Percentiles rank a stretch among this genome's conserved stretches.
These are phyloP conservation scores for Ectemnius cavifrons DNA, from an alignment of 2,888 invertebrate genomes.

Conservation along the genomic window DNA sequence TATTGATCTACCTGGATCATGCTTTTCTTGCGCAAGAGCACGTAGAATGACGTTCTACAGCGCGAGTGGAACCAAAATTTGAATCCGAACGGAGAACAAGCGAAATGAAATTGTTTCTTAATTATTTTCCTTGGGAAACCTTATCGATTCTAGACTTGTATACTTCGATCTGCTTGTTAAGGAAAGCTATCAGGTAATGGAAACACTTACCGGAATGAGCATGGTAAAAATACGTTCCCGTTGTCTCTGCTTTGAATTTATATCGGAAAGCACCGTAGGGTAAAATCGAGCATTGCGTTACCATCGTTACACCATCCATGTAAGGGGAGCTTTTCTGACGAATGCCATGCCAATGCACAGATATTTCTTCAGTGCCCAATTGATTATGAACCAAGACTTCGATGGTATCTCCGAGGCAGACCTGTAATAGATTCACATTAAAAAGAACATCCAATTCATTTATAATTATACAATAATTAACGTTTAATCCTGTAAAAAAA, in stretches of 20 bases:
- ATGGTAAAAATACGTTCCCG: constrained; percentile 65
- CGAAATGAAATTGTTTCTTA: constrained; percentile 13
- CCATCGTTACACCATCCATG: constrained; percentile 77
- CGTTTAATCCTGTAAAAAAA: neutral
- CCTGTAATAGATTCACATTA: constrained; percentile 36
- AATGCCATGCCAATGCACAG: constrained; percentile 80
- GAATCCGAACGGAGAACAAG: too few species aligned
- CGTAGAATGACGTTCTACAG: constrained; percentile 29
- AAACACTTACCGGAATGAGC: constrained; percentile 78
- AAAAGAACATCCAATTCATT: constrained; percentile 1
- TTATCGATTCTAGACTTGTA: too few species aligned
- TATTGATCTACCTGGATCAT: too few species aligned
- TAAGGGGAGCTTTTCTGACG: constrained; percentile 68
- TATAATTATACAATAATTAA: neutral
- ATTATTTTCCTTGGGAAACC: too few species aligned
- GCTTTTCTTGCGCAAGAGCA: too few species aligned
- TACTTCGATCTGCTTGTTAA: too few species aligned
- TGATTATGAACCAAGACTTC: constrained; percentile 63
- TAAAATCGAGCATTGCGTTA: constrained; percentile 77
- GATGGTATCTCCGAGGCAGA: constrained; percentile 66
- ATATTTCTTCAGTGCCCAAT: constrained; percentile 60
- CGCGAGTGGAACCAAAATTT: constrained; percentile 23
- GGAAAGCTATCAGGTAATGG: too few species aligned
- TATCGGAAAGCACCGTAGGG: constrained; percentile 72
- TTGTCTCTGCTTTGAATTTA: constrained; percentile 57